A percentile compares a stretch with the other conserved stretches of the same genome.
phyloP scores from a whole-genome alignment of 2,113 vertebrate genomes.

The Myiozetetes cayanensis region DNA sequence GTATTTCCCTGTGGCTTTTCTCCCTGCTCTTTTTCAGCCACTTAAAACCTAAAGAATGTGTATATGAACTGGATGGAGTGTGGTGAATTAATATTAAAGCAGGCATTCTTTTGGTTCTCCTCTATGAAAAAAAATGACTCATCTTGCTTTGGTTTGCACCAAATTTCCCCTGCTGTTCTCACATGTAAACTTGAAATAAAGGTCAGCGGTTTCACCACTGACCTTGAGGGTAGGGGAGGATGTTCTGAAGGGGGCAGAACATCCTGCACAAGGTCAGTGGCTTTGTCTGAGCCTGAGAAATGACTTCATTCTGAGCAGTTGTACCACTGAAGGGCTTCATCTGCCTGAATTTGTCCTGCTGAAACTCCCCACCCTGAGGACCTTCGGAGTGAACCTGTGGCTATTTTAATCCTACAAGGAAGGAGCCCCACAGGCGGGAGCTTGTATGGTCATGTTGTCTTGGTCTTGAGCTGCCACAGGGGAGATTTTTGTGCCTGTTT shows the following conservation, averaged over 20 bases:
- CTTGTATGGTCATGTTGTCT: fast-evolving
- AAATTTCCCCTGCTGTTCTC: neutral
- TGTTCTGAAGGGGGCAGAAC: neutral
- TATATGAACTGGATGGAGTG: neutral
- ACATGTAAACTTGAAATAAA: neutral
- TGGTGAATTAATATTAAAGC: neutral
- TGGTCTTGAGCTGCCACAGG: neutral
- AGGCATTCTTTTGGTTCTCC: neutral
- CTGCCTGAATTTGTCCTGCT: neutral
- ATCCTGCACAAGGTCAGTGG: neutral
- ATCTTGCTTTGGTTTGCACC: neutral
- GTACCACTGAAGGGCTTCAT: fast-evolving
- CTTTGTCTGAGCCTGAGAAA: neutral
- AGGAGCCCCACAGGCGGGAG: neutral
- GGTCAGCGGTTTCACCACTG: fast-evolving
- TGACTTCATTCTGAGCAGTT: neutral
- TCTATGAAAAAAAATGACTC: neutral
- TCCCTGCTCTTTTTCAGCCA: neutral
- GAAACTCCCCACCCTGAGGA: neutral
- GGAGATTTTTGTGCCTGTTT: neutral
- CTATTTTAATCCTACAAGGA: neutral
- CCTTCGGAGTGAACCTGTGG: neutral
- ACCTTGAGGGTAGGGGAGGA: neutral
- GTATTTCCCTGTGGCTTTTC: neutral
- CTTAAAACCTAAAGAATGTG: neutral